phyloP scores from a whole-genome alignment of 1,140 invertebrate species.

The Matsumurasca onukii region DNA sequence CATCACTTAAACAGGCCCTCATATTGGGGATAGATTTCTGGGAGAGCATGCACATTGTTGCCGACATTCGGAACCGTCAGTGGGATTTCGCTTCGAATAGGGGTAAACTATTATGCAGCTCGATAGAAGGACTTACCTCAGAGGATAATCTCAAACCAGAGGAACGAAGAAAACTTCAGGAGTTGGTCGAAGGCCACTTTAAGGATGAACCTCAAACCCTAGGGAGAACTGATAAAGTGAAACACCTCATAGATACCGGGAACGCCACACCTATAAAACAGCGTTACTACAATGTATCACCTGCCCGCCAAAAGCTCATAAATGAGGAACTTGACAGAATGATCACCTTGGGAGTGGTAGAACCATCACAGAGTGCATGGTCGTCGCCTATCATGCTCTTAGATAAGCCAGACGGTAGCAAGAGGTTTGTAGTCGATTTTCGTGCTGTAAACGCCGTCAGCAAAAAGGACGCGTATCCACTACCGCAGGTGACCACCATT shows the following conservation, averaged over 20 bases:
- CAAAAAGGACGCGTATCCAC: slow-evolving; percentile 3
- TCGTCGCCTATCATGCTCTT: background rate
- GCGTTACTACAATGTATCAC: background rate
- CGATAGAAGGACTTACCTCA: background rate
- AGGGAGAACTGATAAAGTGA: background rate
- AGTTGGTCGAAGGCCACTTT: background rate
- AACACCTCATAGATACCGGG: background rate
- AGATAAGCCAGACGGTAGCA: background rate
- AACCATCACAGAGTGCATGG: background rate
- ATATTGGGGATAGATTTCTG: slow-evolving; percentile 4
- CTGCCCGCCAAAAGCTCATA: background rate
- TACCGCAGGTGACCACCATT: slow-evolving; percentile 3
- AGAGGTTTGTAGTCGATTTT: background rate
- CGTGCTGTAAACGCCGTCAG: background rate
- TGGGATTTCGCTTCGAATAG: background rate
- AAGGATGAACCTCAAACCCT: background rate
- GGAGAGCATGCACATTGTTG: background rate
- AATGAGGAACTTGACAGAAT: background rate
- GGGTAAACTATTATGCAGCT: background rate
- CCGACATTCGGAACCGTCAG: background rate
- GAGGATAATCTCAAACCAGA: background rate
- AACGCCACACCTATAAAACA: background rate
- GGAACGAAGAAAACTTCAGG: background rate
- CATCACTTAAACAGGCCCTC: background rate
- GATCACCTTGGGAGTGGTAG: background rate